Conservation (phyloP, 1,140 invertebrate genomes). For the Aphis craccivora region DNA sequence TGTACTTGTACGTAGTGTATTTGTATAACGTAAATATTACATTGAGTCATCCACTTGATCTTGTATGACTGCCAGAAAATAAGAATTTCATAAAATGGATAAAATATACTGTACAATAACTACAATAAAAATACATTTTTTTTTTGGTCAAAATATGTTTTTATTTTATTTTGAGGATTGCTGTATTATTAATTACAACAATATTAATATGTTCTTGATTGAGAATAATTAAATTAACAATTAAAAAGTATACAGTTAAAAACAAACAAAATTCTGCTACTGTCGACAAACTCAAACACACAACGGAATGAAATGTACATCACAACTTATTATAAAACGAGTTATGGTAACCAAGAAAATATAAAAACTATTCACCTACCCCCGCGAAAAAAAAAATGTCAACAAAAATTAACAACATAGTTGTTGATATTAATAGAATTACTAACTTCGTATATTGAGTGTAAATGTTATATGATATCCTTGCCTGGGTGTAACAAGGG, state of each 20-base stretch:
- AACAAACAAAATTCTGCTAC: slow-evolving; percentile 7
- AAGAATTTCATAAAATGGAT: background rate
- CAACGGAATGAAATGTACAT: background rate
- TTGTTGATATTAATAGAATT: slow-evolving; percentile 30
- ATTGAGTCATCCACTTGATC: background rate
- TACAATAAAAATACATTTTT: background rate
- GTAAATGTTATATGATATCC: background rate
- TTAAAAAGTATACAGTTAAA: slow-evolving; percentile 26
- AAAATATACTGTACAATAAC: background rate
- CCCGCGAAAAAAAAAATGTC: background rate
- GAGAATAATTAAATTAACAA: background rate
- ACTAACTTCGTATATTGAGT: slow-evolving; percentile 23
- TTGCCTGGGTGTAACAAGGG: background rate
- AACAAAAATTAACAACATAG: slow-evolving; percentile 30
- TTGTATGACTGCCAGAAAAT: background rate
- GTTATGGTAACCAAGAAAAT: slow-evolving; percentile 33
- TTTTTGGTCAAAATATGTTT: background rate
- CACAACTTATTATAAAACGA: slow-evolving; percentile 13
- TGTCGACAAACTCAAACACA: background rate
- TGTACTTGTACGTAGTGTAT: too few species aligned
- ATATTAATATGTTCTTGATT: background rate
- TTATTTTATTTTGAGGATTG: background rate
- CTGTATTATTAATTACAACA: slow-evolving; percentile 25
- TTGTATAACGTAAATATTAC: background rate
- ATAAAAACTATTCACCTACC: slow-evolving; percentile 34